Base-by-base conservation (phyloP, 2,113 vertebrate species). In the Cyphomyrus plagiostoma region DNA sequence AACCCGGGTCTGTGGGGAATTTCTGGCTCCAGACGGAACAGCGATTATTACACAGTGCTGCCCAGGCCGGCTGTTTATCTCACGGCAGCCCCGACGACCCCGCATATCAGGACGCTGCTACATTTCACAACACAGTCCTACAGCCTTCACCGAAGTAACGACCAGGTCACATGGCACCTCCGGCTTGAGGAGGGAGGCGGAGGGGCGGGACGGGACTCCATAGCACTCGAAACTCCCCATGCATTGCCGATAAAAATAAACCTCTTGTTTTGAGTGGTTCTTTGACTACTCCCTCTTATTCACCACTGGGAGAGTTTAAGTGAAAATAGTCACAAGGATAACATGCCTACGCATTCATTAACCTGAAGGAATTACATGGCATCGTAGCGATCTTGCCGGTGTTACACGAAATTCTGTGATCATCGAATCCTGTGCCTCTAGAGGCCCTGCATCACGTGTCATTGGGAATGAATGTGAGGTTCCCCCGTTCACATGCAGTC, bases 41-140 rank as follows among this genome's bases (percentile, higher is more conserved):
- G 50, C 50, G 17, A 48, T 39, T 62, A 88, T 88, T 45, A 23
- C 17, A 45, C 21, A n/a, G 39, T 11, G 21, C 35, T 62, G 87
- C 56, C n/a, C 9, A 9, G 17, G 50, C 5, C 2, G 39, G 35
- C n/a, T 88, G 30, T 46, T 66, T 45, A 53, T 62, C 35, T 39
- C 30, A 58, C 42, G 39, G 46, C 87, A 66, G 21, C 35, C 53
- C 10, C 10, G 23, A 10, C 10, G 35, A 88, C 39, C 45, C 62
- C 9, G 15, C 45, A 74, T 88, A 62, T 88, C 87, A 88, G 87
- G 45, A 21, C n/a, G 5, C 45, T 21, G 87, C 26, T 74, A 49
- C 35, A 88, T 74, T 74, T 88, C 87, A 88, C 87, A 88, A 88
- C 87, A 88, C 87, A 74, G 7, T 49, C 39, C 45, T 3, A 70